Evolutionary conservation across 2,888 invertebrate genomes (phyloP).

Genomic region (Amiota communis): DNA sequence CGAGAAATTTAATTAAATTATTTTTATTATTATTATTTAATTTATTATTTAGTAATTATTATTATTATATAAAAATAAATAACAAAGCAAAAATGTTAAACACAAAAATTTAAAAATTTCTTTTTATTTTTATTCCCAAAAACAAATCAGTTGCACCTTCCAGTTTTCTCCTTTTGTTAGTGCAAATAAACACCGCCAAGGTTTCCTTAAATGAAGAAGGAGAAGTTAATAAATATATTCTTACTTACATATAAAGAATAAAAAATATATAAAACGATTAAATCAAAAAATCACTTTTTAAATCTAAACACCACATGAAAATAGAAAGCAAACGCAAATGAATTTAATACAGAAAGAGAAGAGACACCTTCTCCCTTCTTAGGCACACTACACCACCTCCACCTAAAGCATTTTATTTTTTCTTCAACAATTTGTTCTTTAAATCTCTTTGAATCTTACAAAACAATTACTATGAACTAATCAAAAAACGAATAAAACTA

Average conservation of each 20-base stretch:
- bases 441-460: not conserved
- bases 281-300: not conserved
- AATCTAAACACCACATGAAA: slow-evolving; percentile 23
- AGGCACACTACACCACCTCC: not conserved
- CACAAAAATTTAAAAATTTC: no score
- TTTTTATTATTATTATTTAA: no score
- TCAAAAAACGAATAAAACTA: not conserved
- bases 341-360: no score
- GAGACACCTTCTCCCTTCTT: no score
- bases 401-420: slow-evolving; percentile 8
- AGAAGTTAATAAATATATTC: not conserved
- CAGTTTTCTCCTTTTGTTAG: not conserved
- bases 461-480: not conserved
- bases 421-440: not conserved
- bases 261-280: no score
- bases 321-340: no score
- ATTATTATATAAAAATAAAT: no score
- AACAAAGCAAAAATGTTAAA: no score
- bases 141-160: no score
- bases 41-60: no score
- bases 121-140: no score
- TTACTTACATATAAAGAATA: not conserved
- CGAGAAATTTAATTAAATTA: no score
- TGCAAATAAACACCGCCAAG: slow-evolving; percentile 4
- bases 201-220: slow-evolving; percentile 5